Conservation (phyloP, 2,797 vertebrate genomes). For the Trachops cirrhosus region DNA sequence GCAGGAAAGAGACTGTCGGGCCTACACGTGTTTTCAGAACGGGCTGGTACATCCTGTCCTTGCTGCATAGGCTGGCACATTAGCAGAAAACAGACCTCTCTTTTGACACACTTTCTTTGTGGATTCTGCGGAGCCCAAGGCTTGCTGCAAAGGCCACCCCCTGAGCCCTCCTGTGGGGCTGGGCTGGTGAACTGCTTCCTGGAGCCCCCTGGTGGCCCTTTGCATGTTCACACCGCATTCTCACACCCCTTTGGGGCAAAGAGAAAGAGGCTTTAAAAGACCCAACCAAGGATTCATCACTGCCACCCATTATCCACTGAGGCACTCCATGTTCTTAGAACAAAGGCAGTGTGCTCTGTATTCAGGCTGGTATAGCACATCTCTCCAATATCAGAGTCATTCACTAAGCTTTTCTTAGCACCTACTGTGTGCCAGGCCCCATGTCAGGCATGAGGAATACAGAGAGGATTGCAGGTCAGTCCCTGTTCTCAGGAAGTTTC, state of each 20-base stretch:
- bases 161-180: background rate
- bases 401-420: background rate
- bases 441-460: background rate
- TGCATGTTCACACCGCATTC: conserved; percentile 66
- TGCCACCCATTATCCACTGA: background rate
- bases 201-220: conserved; percentile 84
- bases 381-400: background rate
- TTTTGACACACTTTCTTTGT: conserved; percentile 64
- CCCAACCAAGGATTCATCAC: background rate
- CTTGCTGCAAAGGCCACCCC: background rate
- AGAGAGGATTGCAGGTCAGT: background rate
- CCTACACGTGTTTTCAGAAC: conserved; percentile 65
- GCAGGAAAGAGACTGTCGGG: background rate
- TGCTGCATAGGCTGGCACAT: conserved; percentile 56
- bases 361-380: background rate
- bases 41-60: conserved; percentile 67
- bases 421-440: background rate
- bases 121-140: background rate
- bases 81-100: conserved; percentile 65
- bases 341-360: background rate
- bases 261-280: background rate
- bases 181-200: conserved; percentile 75
- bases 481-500: background rate
- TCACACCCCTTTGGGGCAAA: background rate
- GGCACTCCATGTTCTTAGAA: background rate